Evolutionary conservation across 2,888 invertebrate species (phyloP), one percentile per base, ranked within the genome.

Genomic region (Eilema caniola): DNA sequence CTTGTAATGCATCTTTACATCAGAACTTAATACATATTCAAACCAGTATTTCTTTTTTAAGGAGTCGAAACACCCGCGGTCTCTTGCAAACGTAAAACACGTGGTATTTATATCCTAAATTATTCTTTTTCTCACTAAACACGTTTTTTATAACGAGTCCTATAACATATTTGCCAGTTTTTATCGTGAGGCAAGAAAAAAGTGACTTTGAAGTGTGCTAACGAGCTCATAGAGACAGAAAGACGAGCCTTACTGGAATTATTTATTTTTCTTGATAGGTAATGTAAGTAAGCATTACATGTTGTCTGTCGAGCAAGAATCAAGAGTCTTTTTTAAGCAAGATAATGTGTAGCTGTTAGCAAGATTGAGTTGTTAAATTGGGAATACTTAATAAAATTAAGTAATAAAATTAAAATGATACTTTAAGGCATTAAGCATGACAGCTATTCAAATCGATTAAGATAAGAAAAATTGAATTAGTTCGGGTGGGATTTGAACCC

Each of bases 141-240:
- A 65, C 41, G 73, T 72, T 76, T 53, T 76, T 70, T 73, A 67
- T 75, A 75, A 72, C 71, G 10, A 28, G 64, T 73, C 53, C 57
- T 72, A 33, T 66, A 62, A 56, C 71, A 66, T 67, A 69, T 77
- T 74, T 56, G 24, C 33, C 24, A 20, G 57, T 68, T 65, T 72
- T 75, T 65, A 16, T 63, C 41, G 56, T 70, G 56, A 33, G 57
- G 69, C 64, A 69, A 73, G 67, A 59, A 62, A 61, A 66, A 66
- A 61, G 56, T 37, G 53, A 66, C 11, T 62, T 69, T 61, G 74
- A 74, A 80, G 78, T 11, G 72, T 69, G 67, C 57, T 75, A 72
- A 79, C 67, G 66, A 73, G 75, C 8, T 63, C 57, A 65, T 69
- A 67, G 59, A 57, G 41, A n/a, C 33, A 47, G 57, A 1, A 20